Evolutionary conservation across 1,140 invertebrate species (phyloP), one percentile per base, ranked within the genome.

Genomic region (Pachyrhynchus sulphureomaculatus): DNA sequence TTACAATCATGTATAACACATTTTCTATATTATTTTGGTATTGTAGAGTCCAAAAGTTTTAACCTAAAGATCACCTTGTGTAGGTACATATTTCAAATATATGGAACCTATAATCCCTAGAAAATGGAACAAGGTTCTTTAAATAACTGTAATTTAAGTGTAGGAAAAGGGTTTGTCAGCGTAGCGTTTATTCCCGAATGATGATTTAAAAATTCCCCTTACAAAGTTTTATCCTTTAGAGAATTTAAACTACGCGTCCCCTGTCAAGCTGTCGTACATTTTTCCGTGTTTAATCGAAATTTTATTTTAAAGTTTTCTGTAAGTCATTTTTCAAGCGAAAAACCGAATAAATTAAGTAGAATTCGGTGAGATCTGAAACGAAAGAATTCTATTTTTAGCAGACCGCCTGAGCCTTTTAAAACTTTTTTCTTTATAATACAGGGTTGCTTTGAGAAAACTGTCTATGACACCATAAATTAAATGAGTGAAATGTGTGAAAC

Each of bases 281-380:
- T 58, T 58, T 49, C 10, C 55, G 21, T 48, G 44, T 47, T 48
- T 58, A 58, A 58, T 58, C 55, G 55, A 37, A 39, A 47, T 48
- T 58, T 58, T 58, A 56, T 56, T 56, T 56, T 9, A 41, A 56
- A 56, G 39, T 56, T 56, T 56, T 21, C 41, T 41, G 34, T 45
- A 56, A 56, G 41, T 56, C 44, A 56, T 56, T 56, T 56, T 18
- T 44, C 15, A 47, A 45, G 42, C n/a, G 29, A 55, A 24, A 15
- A 17, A n/a, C 36, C 15, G 37, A 29, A 55, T 29, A 55, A 41
- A 44, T 55, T 42, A n/a, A 53, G 33, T 53, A 8, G 49, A 21
- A 18, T n/a, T 52, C 17, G n/a, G n/a, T n/a, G n/a, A n/a, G n/a
- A n/a, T n/a, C n/a, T n/a, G n/a, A n/a, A n/a, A n/a, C n/a, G n/a